Evolutionary conservation across 2,113 vertebrate species (phyloP).

Genomic region (Rhagologus leucostigma): DNA sequence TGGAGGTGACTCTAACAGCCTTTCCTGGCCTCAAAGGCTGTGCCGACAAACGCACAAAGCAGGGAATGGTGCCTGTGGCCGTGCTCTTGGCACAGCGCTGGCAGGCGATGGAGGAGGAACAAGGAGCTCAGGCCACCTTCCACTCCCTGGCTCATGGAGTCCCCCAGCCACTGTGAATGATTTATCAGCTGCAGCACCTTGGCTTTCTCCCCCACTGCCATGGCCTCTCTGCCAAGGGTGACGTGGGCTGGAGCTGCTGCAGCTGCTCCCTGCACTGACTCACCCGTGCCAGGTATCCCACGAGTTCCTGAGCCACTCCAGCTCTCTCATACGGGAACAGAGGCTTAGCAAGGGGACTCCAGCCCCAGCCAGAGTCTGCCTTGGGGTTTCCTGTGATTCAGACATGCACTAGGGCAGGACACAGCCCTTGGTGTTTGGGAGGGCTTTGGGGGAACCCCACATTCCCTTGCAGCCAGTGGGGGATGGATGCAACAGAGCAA

Average conservation of each 20-base stretch:
- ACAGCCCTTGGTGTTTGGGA: rapidly evolving
- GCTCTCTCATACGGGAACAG: not conserved
- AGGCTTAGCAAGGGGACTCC: not conserved
- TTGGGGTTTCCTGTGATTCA: not conserved
- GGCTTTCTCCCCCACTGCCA: not conserved
- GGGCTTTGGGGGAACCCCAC: not conserved
- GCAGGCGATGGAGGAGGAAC: rapidly evolving
- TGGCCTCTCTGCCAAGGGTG: not conserved
- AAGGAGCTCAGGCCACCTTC: not conserved
- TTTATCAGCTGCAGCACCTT: not conserved
- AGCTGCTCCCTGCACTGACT: not conserved
- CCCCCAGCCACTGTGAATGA: not conserved
- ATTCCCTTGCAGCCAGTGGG: not conserved
- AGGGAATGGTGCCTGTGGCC: not conserved
- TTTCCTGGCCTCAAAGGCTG: not conserved
- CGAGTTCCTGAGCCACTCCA: not conserved
- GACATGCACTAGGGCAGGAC: rapidly evolving
- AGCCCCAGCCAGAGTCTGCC: not conserved
- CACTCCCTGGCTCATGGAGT: rapidly evolving
- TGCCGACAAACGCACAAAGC: not conserved
- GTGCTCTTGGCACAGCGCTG: rapidly evolving
- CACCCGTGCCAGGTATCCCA: rapidly evolving
- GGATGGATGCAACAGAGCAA: not conserved
- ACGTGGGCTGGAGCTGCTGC: not conserved
- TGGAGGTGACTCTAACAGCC: not conserved